A percentile compares a stretch with the other conserved stretches of the same genome.
phyloP scores from a whole-genome alignment of 2,888 invertebrate genomes.

The Dolomedes plantarius region DNA sequence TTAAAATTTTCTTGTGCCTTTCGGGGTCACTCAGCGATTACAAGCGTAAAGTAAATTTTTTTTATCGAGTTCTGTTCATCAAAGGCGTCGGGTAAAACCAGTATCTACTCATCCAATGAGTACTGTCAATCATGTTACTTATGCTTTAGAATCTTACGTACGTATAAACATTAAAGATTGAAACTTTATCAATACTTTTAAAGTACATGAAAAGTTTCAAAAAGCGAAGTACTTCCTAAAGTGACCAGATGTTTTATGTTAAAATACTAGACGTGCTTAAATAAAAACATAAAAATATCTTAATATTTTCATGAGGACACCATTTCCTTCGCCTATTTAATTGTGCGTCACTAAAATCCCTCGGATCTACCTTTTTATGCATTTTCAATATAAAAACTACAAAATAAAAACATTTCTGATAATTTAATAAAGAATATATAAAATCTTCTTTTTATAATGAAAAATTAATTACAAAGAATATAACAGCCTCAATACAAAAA shows the following conservation, averaged over 20 bases:
- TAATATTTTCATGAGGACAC: neutral
- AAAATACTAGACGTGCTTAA: neutral
- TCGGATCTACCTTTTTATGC: neutral
- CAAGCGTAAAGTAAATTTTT: too few relatives aligned
- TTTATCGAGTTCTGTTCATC: too few relatives aligned
- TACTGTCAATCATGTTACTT: too few relatives aligned
- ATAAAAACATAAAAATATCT: neutral
- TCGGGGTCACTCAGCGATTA: too few relatives aligned
- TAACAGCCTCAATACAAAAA: neutral
- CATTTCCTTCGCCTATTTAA: slow-evolving; percentile 7
- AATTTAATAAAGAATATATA: neutral
- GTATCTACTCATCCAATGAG: too few relatives aligned
- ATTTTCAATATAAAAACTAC: neutral
- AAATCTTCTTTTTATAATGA: neutral
- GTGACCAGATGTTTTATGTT: slow-evolving; percentile 11
- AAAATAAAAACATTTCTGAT: slow-evolving; percentile 8
- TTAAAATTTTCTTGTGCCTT: too few relatives aligned
- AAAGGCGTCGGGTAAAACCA: too few relatives aligned
- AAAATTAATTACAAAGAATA: neutral
- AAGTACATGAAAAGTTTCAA: too few relatives aligned
- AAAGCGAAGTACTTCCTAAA: too few relatives aligned
- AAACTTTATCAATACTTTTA: too few relatives aligned
- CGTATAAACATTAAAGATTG: too few relatives aligned
- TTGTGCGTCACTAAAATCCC: neutral
- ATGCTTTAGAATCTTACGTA: too few relatives aligned